phyloP scores from a whole-genome alignment of 2,797 vertebrate genomes.

The Neoniphon sammara region DNA sequence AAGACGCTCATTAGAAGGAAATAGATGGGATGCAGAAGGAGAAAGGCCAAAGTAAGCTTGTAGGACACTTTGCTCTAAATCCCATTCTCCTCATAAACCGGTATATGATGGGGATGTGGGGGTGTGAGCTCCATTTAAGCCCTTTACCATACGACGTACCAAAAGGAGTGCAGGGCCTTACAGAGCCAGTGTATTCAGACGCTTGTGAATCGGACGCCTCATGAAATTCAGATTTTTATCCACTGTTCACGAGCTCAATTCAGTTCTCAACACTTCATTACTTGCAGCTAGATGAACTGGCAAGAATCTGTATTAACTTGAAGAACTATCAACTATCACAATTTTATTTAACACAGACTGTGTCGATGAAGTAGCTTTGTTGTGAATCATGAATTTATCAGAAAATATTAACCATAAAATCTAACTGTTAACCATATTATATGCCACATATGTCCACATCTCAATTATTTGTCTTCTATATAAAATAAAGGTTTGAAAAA shows the following conservation, averaged over 20 bases:
- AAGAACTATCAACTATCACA: background rate
- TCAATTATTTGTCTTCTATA: background rate
- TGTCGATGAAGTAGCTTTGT: background rate
- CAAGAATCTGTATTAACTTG: background rate
- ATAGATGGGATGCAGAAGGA: conserved; percentile 32
- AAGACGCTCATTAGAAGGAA: conserved; percentile 65
- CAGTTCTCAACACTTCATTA: conserved; percentile 32
- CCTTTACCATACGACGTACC: conserved; percentile 3
- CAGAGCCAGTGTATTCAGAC: conserved; percentile 21
- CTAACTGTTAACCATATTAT: background rate
- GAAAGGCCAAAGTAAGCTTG: conserved; percentile 39
- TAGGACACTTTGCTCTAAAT: conserved; percentile 47
- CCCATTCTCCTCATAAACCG: conserved; percentile 32
- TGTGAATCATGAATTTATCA: background rate
- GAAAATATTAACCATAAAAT: background rate
- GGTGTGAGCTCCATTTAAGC: conserved; percentile 31
- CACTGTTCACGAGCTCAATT: conserved; percentile 39
- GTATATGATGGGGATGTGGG: conserved; percentile 32
- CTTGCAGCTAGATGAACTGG: background rate
- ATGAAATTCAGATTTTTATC: conserved; percentile 61
- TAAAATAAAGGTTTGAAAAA: background rate
- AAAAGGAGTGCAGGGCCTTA: conserved; percentile 7
- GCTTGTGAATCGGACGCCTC: conserved; percentile 18
- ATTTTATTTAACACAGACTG: too few relatives aligned
- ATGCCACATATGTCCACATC: background rate